Evolutionary conservation across 2,888 invertebrate species (phyloP).

Genomic region (Andrena flavipes): DNA sequence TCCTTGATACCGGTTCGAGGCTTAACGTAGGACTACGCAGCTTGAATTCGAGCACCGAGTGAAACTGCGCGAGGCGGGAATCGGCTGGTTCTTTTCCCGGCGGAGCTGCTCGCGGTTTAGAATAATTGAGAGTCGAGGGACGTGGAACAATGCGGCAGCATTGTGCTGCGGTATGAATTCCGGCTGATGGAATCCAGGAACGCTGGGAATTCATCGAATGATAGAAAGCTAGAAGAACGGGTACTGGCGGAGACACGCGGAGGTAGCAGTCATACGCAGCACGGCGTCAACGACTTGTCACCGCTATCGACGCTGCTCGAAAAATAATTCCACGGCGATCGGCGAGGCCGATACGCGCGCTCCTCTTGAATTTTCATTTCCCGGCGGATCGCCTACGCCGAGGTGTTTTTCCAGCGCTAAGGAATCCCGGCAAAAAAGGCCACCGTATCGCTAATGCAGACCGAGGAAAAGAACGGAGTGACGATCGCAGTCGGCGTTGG

Average conservation of each 20-base stretch:
- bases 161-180: slow-evolving; percentile 68
- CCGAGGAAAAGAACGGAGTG: background rate
- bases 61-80: background rate
- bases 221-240: slow-evolving; percentile 62
- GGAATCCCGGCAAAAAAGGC: slow-evolving; percentile 23
- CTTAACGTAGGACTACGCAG: background rate
- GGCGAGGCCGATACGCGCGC: background rate
- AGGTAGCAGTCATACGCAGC: slow-evolving; percentile 30
- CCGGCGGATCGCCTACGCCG: background rate
- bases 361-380: slow-evolving; percentile 34
- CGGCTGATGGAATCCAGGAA: slow-evolving; percentile 50
- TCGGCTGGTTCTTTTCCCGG: slow-evolving; percentile 26
- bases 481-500: slow-evolving; percentile 15
- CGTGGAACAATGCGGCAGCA: slow-evolving; percentile 60
- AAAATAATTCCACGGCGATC: slow-evolving; percentile 18
- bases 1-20: background rate
- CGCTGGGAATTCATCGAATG: slow-evolving; percentile 67
- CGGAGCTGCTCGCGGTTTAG: slow-evolving; percentile 7
- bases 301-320: background rate
- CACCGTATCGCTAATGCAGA: slow-evolving; percentile 1
- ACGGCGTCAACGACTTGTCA: slow-evolving; percentile 60
- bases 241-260: slow-evolving; percentile 26
- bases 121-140: slow-evolving; percentile 52
- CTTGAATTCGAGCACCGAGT: background rate
- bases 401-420: slow-evolving; percentile 38